These are phyloP conservation scores for Oreochromis aureus DNA, from an alignment of 2,113 vertebrate genomes.

Conservation along the genomic window DNA sequence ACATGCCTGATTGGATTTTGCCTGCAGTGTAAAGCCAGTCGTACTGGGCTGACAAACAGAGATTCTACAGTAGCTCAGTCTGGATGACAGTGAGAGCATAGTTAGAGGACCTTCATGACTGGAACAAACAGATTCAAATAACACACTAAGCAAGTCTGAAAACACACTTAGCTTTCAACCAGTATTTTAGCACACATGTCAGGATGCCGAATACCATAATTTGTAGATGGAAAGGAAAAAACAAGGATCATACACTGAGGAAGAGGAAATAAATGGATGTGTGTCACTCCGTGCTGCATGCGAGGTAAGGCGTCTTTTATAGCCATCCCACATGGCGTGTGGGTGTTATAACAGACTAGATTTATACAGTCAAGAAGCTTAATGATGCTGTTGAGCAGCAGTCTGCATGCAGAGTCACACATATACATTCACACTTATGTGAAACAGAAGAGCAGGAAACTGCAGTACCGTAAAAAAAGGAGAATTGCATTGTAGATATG, in stretches of 20 bases:
- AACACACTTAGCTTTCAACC: neutral
- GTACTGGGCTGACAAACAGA: neutral
- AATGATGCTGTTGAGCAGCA: neutral
- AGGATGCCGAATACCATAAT: neutral
- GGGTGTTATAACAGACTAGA: neutral
- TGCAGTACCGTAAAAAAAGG: neutral
- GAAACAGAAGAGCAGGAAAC: neutral
- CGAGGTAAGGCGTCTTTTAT: neutral
- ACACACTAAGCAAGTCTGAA: neutral
- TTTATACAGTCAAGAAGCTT: slow-evolving; percentile 13
- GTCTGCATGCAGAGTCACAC: neutral
- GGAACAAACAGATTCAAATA: neutral
- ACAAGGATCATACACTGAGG: neutral
- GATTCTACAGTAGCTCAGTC: neutral
- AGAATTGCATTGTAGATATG: neutral
- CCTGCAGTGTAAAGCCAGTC: neutral
- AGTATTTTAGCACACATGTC: neutral
- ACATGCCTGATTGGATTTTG: neutral
- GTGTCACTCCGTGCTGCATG: neutral
- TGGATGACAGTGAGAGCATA: neutral
- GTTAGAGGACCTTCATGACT: neutral
- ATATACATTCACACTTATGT: neutral
- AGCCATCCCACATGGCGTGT: neutral
- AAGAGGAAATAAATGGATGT: neutral
- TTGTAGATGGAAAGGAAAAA: neutral